phyloP scores from a whole-genome alignment of 2,113 vertebrate species.

The Platycercus adscitus region DNA sequence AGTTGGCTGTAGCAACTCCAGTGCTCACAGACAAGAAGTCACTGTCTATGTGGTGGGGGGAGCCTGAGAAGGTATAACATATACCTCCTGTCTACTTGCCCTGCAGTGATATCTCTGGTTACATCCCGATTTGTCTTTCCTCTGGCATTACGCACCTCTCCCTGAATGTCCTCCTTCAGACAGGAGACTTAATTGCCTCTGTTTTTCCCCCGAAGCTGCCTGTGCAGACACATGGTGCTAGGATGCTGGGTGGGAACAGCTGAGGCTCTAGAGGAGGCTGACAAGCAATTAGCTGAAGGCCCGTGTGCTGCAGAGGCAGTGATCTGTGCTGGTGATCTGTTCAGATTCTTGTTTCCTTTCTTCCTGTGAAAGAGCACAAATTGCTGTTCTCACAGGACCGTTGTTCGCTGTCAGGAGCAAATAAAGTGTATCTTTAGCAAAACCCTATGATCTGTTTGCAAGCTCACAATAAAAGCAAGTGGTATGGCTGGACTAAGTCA shows the following conservation, averaged over 20 bases:
- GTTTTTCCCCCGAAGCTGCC: no score
- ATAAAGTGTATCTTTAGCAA: not conserved
- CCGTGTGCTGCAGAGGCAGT: not conserved
- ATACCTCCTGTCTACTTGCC: not conserved
- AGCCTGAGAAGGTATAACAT: rapidly evolving
- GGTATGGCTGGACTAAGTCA: rapidly evolving
- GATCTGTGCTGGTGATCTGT: not conserved
- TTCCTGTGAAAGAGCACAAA: not conserved
- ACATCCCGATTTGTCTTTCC: not conserved
- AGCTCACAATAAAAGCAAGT: rapidly evolving
- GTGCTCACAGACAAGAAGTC: rapidly evolving
- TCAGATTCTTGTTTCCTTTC: not conserved
- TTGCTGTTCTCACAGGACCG: not conserved
- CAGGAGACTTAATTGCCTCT: not conserved
- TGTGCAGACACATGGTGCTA: rapidly evolving
- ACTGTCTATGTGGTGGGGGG: rapidly evolving
- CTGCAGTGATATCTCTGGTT: not conserved
- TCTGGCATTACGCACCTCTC: rapidly evolving
- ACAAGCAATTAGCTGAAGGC: not conserved
- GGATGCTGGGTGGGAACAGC: not conserved
- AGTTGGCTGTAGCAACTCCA: not conserved
- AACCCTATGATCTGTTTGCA: not conserved
- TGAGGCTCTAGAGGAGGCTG: not conserved
- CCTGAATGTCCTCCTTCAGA: not conserved
- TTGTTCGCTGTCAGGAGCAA: not conserved